Conservation (phyloP, 2,797 vertebrate species). For the Molossus molossus region DNA sequence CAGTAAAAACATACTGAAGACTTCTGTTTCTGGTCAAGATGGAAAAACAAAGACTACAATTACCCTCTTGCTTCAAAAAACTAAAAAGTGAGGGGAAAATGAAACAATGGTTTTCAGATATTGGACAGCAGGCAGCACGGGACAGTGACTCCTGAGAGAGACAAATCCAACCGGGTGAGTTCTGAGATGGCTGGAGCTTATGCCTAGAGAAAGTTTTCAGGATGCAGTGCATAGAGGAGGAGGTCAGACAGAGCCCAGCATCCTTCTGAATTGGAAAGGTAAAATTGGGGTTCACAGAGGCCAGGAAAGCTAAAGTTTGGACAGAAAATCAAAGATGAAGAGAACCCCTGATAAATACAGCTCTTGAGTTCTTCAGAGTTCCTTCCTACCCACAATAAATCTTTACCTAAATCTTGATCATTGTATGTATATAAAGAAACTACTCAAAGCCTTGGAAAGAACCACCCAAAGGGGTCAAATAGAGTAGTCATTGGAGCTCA, state of each 20-base stretch:
- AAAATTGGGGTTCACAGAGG: background rate
- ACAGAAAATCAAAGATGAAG: background rate
- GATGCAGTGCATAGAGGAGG: background rate
- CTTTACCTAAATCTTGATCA: background rate
- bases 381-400: background rate
- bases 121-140: background rate
- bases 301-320: background rate
- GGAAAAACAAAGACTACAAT: background rate
- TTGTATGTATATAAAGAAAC: background rate
- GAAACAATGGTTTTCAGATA: background rate
- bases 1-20: slow-evolving; percentile 29
- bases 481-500: background rate
- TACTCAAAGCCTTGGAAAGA: background rate
- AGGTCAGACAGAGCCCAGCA: background rate
- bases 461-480: background rate
- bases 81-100: background rate
- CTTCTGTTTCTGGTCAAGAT: background rate
- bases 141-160: slow-evolving; percentile 1
- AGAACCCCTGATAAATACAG: background rate
- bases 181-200: background rate
- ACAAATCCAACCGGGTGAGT: background rate
- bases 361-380: background rate
- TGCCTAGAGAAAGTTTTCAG: background rate
- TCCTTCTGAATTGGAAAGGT: background rate
- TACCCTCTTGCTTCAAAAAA: background rate